Conservation (phyloP, 2,113 vertebrate species). For the Ictalurus punctatus region DNA sequence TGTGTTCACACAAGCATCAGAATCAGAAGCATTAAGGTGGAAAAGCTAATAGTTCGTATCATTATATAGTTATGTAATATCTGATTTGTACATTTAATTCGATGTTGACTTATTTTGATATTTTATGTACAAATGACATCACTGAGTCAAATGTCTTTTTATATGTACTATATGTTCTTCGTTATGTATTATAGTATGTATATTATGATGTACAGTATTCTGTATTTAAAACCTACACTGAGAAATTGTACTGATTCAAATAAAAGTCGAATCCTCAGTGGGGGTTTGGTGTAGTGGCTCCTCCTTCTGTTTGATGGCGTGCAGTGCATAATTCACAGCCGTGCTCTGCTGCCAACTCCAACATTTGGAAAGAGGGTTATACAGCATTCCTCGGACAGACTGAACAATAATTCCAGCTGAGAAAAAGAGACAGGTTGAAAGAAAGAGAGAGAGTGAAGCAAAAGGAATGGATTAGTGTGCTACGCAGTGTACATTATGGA, state of each 20-base stretch:
- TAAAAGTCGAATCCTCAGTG: neutral
- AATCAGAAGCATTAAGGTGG: neutral
- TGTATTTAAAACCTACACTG: neutral
- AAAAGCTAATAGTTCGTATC: neutral
- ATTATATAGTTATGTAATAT: neutral
- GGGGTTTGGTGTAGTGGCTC: neutral
- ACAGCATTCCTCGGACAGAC: constrained; percentile 85
- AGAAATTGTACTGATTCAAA: too few species aligned
- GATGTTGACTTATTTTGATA: neutral
- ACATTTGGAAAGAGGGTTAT: constrained; percentile 80
- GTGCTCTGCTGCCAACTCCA: constrained; percentile 86
- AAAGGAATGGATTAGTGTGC: neutral
- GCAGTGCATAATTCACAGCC: constrained; percentile 87
- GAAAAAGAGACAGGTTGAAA: neutral
- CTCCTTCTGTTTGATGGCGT: constrained; percentile 76
- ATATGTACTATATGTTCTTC: neutral
- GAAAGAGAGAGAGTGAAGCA: neutral
- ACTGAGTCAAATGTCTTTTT: neutral
- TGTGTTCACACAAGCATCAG: neutral
- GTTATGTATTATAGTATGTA: neutral
- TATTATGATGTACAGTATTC: too few species aligned
- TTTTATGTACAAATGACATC: neutral
- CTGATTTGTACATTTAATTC: neutral
- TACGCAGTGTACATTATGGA: neutral
- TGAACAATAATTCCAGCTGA: constrained; percentile 85